Evolutionary conservation across 2,113 vertebrate genomes (phyloP), one percentile per base, ranked within the genome.

Genomic region (Sphaerodactylus townsendi): DNA sequence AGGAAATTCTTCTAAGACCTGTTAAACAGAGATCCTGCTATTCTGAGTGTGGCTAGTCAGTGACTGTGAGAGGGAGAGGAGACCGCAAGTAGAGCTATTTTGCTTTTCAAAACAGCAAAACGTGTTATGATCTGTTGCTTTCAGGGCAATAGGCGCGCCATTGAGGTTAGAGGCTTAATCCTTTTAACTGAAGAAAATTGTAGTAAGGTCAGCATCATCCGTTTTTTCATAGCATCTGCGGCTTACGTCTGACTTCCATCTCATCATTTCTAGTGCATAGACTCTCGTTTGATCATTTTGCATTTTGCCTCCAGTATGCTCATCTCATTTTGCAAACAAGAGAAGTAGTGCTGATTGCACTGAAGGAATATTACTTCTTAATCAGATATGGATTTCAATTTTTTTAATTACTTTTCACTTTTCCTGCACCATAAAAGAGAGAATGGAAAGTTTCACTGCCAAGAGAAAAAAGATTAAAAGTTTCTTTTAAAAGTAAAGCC

Each of bases 391-490:
- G 83, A 86, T 87, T 91, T 90, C 68, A 88, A 33, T 90, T 84
- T 77, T 83, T 90, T 89, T 86, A 73, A 90, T 93, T 87, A 82
- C 66, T 77, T 83, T 84, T 86, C 85, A 69, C 81, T 39, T 76
- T 21, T 90, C 84, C 86, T 90, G 83, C 72, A 59, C 88, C 23
- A 86, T 87, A 84, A 85, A 89, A 90, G 65, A 83, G 89, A 90
- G 89, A 94, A 93, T 90, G 93, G 92, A 93, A 92, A 93, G 90
- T 92, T 94, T 84, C 88, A 88, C 69, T 78, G 79, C 81, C 87
- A 90, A 91, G 90, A 89, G 87, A 92, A 92, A 89, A 92, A 92
- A 87, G 81, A 92, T 90, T 86, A 92, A 82, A 89, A 84, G 53
- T 74, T 90, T 84, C 48, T 90, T 90, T 91, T 93, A 92, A 93